Evolutionary conservation across 2,797 vertebrate species (phyloP).

Genomic region (Rhinophrynus dorsalis): DNA sequence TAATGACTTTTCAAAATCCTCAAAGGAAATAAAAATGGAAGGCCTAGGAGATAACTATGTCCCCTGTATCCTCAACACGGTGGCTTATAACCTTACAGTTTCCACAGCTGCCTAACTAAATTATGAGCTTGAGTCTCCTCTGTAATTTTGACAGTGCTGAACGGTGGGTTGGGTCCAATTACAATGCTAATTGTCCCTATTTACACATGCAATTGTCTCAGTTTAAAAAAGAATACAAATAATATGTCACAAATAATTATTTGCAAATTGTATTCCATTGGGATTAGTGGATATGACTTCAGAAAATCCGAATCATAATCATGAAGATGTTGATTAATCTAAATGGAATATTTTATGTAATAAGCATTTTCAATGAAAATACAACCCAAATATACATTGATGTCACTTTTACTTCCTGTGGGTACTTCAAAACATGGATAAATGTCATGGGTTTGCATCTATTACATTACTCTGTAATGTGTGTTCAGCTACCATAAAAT

Average conservation of each 20-base stretch:
- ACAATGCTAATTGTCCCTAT: conserved; percentile 32
- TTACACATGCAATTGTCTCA: conserved; percentile 34
- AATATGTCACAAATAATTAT: not conserved
- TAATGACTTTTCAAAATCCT: conserved; percentile 40
- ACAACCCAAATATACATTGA: too few species aligned
- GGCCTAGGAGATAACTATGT: conserved; percentile 26
- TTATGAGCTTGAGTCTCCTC: conserved; percentile 9
- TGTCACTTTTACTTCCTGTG: too few species aligned
- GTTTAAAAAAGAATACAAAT: conserved; percentile 5
- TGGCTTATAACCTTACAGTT: conserved; percentile 37
- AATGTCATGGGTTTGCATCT: too few species aligned
- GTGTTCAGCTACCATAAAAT: too few species aligned
- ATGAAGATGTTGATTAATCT: too few species aligned
- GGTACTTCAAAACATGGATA: too few species aligned
- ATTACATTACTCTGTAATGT: too few species aligned
- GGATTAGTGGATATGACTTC: not conserved
- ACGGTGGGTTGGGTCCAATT: conserved; percentile 25
- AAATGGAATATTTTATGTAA: too few species aligned
- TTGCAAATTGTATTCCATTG: not conserved
- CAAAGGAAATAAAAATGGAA: conserved; percentile 12
- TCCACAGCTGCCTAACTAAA: conserved; percentile 23
- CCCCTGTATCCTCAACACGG: conserved; percentile 11
- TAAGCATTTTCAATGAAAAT: too few species aligned
- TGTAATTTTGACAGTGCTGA: conserved; percentile 29
- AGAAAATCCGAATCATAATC: too few species aligned